Conservation (phyloP, 2,888 invertebrate genomes). For the Drosophila robusta region DNA sequence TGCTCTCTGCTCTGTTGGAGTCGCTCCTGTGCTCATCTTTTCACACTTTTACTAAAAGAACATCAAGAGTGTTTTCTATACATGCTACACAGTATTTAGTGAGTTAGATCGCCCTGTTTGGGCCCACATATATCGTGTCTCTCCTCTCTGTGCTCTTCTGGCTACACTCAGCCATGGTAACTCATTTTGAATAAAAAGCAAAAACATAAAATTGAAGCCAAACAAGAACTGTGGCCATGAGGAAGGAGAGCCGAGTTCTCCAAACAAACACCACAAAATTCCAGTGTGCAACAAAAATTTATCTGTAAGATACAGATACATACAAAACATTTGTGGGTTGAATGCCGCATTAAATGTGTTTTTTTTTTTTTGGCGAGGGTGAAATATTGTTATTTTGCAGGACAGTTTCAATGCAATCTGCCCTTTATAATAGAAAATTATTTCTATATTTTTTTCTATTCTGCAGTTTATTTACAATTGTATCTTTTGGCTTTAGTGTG, state of each 20-base stretch:
- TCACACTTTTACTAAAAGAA: conserved; percentile 56
- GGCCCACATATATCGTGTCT: conserved; percentile 36
- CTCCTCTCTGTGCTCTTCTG: conserved; percentile 5
- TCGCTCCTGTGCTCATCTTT: conserved; percentile 35
- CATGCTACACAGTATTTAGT: conserved; percentile 10
- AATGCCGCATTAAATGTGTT: conserved; percentile 40
- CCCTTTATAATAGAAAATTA: conserved; percentile 43
- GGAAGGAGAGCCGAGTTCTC: conserved; percentile 43
- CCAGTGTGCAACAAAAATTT: conserved; percentile 56
- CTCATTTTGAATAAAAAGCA: conserved; percentile 28
- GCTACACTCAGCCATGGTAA: neutral
- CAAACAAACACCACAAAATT: conserved; percentile 60
- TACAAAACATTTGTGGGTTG: conserved; percentile 50
- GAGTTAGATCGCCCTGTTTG: conserved; percentile 31
- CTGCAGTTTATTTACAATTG: conserved; percentile 43
- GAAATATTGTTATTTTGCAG: conserved; percentile 56
- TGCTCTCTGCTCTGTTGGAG: neutral
- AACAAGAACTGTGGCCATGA: conserved; percentile 51
- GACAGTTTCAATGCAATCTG: conserved; percentile 44
- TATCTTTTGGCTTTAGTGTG: conserved; percentile 19
- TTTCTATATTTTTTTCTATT: conserved; percentile 29
- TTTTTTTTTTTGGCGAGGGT: conserved; percentile 55
- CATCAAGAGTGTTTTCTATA: conserved; percentile 19
- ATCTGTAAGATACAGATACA: conserved; percentile 49
- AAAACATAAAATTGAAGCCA: conserved; percentile 53